Evolutionary conservation across 2,113 vertebrate genomes (phyloP).

Genomic region (Hydrolagus affinis): DNA sequence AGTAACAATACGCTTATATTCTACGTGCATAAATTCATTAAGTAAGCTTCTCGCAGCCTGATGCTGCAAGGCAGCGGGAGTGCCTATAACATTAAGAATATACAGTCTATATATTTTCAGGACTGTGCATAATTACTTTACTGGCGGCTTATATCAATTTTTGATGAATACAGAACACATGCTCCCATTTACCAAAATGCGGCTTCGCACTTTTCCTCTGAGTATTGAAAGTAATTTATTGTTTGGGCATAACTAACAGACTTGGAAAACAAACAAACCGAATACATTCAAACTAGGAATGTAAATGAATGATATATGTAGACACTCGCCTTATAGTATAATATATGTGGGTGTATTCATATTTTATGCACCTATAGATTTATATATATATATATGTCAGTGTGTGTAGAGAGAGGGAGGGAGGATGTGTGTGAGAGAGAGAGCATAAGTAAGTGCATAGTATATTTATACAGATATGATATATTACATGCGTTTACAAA

Average conservation of each 20-base stretch:
- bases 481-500: not conserved
- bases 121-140: conserved; percentile 72
- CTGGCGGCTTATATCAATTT: conserved; percentile 71
- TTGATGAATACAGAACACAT: conserved; percentile 69
- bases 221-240: conserved; percentile 52
- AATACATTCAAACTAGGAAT: conserved; percentile 11
- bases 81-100: conserved; percentile 70
- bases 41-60: conserved; percentile 74
- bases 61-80: conserved; percentile 69
- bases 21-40: conserved; percentile 72
- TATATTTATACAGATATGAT: too few species aligned
- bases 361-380: too few species aligned
- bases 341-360: too few species aligned
- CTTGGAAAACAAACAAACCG: conserved; percentile 41
- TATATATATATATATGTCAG: too few species aligned
- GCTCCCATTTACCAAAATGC: conserved; percentile 63
- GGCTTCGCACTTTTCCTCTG: conserved; percentile 63
- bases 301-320: too few species aligned
- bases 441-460: too few species aligned
- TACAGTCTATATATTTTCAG: conserved; percentile 61
- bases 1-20: conserved; percentile 64
- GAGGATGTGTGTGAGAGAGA: too few species aligned
- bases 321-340: too few species aligned
- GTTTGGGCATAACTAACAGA: conserved; percentile 61
- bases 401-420: too few species aligned